Percentiles rank a stretch among this genome's conserved stretches.
These are phyloP conservation scores for Drosophila fuyamai DNA, from an alignment of 1,140 invertebrate genomes.

Conservation along the genomic window DNA sequence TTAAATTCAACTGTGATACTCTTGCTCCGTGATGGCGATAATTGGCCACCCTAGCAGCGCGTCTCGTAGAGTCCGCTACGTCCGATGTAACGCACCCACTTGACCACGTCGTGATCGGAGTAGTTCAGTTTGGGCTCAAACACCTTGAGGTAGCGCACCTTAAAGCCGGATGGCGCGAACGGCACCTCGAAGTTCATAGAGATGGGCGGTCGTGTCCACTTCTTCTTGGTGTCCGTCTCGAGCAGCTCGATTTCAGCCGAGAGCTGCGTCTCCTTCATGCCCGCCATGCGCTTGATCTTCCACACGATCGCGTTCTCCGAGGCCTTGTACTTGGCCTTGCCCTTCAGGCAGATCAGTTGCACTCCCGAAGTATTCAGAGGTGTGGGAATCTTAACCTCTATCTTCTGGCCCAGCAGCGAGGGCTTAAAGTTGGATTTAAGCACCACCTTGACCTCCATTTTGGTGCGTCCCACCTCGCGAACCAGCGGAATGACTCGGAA, in stretches of 20 bases:
- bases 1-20: conserved; percentile 66
- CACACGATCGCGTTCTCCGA: conserved; percentile 99
- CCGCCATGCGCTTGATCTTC: conserved; percentile 99
- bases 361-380: conserved; percentile 99
- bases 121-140: conserved; percentile 99
- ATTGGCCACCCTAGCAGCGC: conserved; percentile 91
- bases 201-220: conserved; percentile 99
- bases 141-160: conserved; percentile 99
- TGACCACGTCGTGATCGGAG: conserved; percentile 99
- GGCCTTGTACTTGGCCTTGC: conserved; percentile 99
- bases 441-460: conserved; percentile 99
- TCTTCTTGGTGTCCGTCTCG: conserved; percentile 99
- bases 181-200: conserved; percentile 99
- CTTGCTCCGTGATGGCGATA: conserved; percentile 36
- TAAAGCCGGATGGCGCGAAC: conserved; percentile 99
- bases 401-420: conserved; percentile 98
- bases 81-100: conserved; percentile 99
- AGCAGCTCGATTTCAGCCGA: conserved; percentile 99
- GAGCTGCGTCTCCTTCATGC: conserved; percentile 99
- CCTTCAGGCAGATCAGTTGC: conserved; percentile 99
- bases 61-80: conserved; percentile 99
- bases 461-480: conserved; percentile 98
- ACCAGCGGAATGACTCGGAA: conserved; percentile 99
- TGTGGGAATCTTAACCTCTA: conserved; percentile 99
- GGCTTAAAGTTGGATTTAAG: conserved; percentile 99